These are phyloP conservation scores for Pegoplata infirma DNA, from an alignment of 2,888 invertebrate species.

Conservation along the genomic window DNA sequence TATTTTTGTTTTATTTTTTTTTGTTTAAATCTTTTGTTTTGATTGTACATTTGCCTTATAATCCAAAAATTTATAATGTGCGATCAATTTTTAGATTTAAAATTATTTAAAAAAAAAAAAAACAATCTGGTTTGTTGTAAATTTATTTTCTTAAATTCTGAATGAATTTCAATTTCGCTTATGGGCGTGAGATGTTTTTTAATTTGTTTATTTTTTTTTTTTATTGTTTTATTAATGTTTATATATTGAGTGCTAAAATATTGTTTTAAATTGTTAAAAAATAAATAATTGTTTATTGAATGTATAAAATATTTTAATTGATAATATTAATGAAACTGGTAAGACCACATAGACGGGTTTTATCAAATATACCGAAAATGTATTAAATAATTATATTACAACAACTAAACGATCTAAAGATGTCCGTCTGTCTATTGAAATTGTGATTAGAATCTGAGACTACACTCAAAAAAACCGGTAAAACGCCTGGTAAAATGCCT, in stretches of 20 bases:
- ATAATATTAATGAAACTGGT: background rate
- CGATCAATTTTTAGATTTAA: too few relatives aligned
- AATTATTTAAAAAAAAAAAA: too few relatives aligned
- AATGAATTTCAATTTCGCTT: background rate
- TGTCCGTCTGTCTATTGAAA: too few relatives aligned
- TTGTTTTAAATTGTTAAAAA: background rate
- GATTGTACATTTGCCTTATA: constrained; percentile 31
- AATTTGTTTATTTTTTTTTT: too few relatives aligned
- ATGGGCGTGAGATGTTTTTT: background rate
- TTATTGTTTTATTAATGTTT: background rate
- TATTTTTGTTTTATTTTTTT: constrained; percentile 25
- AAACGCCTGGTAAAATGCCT: too few relatives aligned
- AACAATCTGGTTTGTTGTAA: background rate
- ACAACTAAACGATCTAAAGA: too few relatives aligned
- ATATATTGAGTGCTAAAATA: background rate
- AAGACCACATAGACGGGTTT: too few relatives aligned
- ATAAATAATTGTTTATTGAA: background rate
- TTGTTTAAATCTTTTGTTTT: constrained; percentile 47
- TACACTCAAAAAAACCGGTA: too few relatives aligned
- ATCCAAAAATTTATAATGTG: too few relatives aligned
- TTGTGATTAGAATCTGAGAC: too few relatives aligned
- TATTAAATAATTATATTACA: too few relatives aligned
- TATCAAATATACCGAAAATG: too few relatives aligned
- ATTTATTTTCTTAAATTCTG: background rate
- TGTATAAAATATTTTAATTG: background rate